Evolutionary conservation across 2,113 vertebrate genomes (phyloP), one percentile per base, ranked within the genome.

Genomic region (Phrynosoma blainvillii): DNA sequence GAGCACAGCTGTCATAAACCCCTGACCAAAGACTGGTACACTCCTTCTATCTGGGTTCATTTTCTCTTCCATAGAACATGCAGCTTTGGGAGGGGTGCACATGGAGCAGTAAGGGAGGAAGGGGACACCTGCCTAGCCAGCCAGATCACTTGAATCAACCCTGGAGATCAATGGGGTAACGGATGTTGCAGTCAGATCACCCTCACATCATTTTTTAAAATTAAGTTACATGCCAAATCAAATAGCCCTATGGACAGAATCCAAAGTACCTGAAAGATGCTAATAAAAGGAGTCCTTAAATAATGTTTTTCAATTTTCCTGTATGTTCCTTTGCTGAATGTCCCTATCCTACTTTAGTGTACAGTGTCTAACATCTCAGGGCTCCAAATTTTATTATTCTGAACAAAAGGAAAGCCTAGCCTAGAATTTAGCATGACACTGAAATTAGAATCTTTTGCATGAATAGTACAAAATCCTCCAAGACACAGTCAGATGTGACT

Each of bases 211-310:
- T 47, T 47, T 47, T 47, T 47, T 4, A 47, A 47, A 96, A 97
- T 68, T 96, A 93, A 96, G 95, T 95, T 97, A 96, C 95, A 93
- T 93, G 92, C 93, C 95, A 93, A 93, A 94, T 91, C 93, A 94
- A 92, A 94, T 91, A 90, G 94, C 95, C 95, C 94, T 96, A 97
- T 93, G 93, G 95, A 95, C 54, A 96, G 95, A 97, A 95, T 94
- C 20, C 82, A 95, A 94, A 95, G 96, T 96, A 96, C 96, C 96
- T 97, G 97, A 97, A 97, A 96, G 96, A 96, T 75, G 92, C 95
- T 96, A 95, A 96, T 96, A 97, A 96, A 95, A 96, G 96, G 95
- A 97, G 96, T 97, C 94, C 90, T 93, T 93, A 95, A 91, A 90
- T 91, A 93, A 88, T 91, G 91, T 23, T 83, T 88, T 92, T 95